Evolutionary conservation across 2,888 invertebrate genomes (phyloP).

Genomic region (Mesorhabditis spiculigera): DNA sequence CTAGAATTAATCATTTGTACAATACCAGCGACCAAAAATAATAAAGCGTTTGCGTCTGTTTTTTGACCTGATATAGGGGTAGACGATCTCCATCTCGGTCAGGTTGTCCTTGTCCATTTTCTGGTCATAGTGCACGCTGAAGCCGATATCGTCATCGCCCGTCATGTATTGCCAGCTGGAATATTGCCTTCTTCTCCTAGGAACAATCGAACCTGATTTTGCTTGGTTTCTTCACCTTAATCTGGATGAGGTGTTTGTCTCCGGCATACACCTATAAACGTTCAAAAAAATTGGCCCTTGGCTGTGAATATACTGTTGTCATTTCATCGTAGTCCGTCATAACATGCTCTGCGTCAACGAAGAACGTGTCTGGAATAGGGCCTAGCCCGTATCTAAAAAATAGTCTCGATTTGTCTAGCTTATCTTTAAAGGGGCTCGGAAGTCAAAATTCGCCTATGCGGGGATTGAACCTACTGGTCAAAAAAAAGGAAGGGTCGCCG

Average conservation of each 20-base stretch:
- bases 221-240: conserved; percentile 45
- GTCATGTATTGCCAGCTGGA: conserved; percentile 58
- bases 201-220: conserved; percentile 34
- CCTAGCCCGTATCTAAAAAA: conserved; percentile 48
- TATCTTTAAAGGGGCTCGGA: too few species aligned
- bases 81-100: conserved; percentile 55
- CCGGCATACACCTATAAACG: too few species aligned
- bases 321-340: conserved; percentile 54
- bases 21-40: too few species aligned
- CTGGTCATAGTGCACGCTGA: conserved; percentile 53
- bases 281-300: too few species aligned
- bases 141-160: conserved; percentile 57
- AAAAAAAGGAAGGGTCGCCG: too few species aligned
- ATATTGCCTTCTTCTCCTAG: not conserved
- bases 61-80: conserved; percentile 49
- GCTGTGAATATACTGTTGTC: conserved; percentile 52
- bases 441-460: too few species aligned
- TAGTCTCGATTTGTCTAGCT: too few species aligned
- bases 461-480: too few species aligned
- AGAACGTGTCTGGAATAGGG: conserved; percentile 54
- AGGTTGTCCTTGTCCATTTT: conserved; percentile 40
- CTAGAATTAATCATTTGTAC: too few species aligned
- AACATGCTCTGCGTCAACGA: conserved; percentile 44
- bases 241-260: conserved; percentile 56
- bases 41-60: too few species aligned